Conservation (phyloP, 2,797 vertebrate genomes). For the Salarias fasciatus region DNA sequence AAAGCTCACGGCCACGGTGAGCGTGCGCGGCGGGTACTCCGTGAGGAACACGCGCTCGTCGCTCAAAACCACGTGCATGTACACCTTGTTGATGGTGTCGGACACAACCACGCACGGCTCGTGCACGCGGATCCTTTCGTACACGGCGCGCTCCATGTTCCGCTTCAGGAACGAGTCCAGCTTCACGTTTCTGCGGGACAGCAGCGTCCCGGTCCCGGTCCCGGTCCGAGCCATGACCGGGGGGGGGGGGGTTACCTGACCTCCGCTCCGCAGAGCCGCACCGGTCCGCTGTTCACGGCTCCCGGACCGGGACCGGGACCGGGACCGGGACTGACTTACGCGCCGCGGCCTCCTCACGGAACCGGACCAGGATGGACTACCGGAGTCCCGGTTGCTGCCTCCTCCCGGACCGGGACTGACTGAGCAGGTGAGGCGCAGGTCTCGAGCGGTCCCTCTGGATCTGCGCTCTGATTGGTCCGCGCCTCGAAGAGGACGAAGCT, state of each 20-base stretch:
- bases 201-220: conserved; percentile 35
- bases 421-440: conserved; percentile 18
- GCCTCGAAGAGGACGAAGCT: background rate
- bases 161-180: conserved; percentile 85
- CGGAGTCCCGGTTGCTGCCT: too few species aligned
- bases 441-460: background rate
- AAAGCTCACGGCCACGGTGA: conserved; percentile 74
- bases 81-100: conserved; percentile 68
- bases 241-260: too few species aligned
- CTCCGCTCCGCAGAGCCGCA: background rate
- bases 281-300: too few species aligned
- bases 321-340: too few species aligned
- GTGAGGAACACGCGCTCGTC: conserved; percentile 82
- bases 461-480: conserved; percentile 57
- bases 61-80: conserved; percentile 84
- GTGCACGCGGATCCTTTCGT: conserved; percentile 78
- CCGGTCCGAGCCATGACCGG: conserved; percentile 63
- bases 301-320: too few species aligned
- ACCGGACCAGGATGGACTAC: too few species aligned
- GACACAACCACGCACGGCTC: conserved; percentile 84
- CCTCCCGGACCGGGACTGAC: too few species aligned
- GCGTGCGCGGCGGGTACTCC: conserved; percentile 80
- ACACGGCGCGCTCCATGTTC: conserved; percentile 72
- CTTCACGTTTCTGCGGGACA: conserved; percentile 67
- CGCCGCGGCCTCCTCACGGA: too few species aligned